phyloP scores from a whole-genome alignment of 1,140 invertebrate species.

The Aphaenogaster rudis region DNA sequence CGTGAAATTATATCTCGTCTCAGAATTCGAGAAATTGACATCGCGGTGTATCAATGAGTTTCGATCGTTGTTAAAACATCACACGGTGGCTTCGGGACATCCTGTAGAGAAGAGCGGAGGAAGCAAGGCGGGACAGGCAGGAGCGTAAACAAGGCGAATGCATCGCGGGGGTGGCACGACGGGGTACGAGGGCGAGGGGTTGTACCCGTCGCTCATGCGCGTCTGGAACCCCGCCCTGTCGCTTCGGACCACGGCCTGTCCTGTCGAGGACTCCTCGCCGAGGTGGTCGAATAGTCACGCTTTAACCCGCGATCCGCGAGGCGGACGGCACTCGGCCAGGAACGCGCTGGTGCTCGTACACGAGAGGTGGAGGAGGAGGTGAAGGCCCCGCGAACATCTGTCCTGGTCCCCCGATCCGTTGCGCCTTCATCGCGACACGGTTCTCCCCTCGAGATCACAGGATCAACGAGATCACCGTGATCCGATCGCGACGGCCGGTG shows the following conservation, averaged over 20 bases:
- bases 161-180: conserved; percentile 66
- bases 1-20: not conserved
- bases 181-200: conserved; percentile 70
- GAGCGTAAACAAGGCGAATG: conserved; percentile 82
- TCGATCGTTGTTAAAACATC: not conserved
- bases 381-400: conserved; percentile 45
- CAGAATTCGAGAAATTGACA: not conserved
- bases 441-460: not conserved
- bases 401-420: not conserved
- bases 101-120: conserved; percentile 28
- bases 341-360: conserved; percentile 68
- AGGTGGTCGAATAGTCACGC: conserved; percentile 83
- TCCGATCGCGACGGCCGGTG: conserved; percentile 35
- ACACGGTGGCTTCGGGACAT: not conserved
- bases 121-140: conserved; percentile 68
- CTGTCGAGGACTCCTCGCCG: conserved; percentile 80
- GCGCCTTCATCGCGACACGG: conserved; percentile 16
- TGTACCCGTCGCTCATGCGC: conserved; percentile 80
- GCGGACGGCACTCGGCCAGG: conserved; percentile 77
- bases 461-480: conserved; percentile 38
- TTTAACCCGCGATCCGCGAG: conserved; percentile 83
- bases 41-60: not conserved
- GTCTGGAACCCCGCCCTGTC: conserved; percentile 84
- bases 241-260: conserved; percentile 74
- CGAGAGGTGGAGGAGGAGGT: not conserved